Conservation (phyloP, 2,113 vertebrate genomes). For the Eulemur macaco region DNA sequence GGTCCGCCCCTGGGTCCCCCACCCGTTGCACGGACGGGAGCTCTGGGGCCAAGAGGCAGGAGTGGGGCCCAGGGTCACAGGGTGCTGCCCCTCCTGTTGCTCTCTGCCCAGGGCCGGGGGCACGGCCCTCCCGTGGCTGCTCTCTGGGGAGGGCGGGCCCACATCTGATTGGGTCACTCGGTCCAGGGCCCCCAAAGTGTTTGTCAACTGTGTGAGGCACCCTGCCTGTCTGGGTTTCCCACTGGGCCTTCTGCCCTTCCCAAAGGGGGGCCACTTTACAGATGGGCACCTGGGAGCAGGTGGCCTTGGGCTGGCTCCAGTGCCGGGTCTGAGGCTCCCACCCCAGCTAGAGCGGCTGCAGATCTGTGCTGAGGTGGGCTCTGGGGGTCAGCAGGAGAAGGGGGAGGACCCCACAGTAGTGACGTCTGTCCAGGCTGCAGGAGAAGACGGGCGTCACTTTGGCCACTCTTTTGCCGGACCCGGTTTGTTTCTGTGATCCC, state of each 20-base stretch:
- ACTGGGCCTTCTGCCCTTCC: not conserved
- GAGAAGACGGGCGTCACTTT: not conserved
- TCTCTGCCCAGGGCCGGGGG: not conserved
- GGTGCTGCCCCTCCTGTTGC: not conserved
- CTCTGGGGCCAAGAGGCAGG: not conserved
- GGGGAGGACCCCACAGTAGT: no score
- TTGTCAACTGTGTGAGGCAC: not conserved
- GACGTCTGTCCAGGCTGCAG: not conserved
- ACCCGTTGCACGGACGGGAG: not conserved
- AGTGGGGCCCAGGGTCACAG: not conserved
- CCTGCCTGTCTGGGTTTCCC: not conserved
- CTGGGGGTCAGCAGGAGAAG: not conserved
- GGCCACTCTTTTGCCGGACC: not conserved
- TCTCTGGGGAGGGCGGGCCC: not conserved
- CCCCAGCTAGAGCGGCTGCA: not conserved
- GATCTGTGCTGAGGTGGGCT: not conserved
- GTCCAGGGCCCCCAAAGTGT: not conserved
- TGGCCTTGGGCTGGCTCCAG: not conserved
- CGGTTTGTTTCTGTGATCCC: not conserved
- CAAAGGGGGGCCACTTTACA: not conserved
- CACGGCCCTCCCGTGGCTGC: not conserved
- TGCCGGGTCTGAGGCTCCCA: not conserved
- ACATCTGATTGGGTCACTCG: not conserved
- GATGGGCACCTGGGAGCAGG: not conserved
- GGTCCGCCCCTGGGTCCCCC: rapidly evolving